Evolutionary conservation across 2,888 invertebrate species (phyloP).

Genomic region (Nemapogon koenigi): DNA sequence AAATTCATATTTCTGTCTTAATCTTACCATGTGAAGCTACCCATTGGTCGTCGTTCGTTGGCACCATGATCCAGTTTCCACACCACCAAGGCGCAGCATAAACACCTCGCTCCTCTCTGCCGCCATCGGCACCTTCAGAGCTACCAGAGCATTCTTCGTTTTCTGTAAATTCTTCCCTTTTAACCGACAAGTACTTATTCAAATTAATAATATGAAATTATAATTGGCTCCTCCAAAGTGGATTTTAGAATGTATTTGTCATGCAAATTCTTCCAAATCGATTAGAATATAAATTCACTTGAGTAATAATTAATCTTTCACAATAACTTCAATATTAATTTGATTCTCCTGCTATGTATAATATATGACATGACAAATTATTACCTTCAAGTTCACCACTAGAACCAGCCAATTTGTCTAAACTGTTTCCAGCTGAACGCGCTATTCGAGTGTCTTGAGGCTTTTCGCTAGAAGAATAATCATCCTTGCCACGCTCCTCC

Average conservation of each 20-base stretch:
- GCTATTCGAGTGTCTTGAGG: constrained; percentile 60
- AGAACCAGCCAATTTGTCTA: constrained; percentile 72
- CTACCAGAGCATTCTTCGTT: constrained; percentile 65
- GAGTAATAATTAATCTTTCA: no score
- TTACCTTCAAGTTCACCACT: constrained; percentile 67
- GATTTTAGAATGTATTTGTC: no score
- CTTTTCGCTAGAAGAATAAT: constrained; percentile 61
- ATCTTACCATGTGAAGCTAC: constrained; percentile 46
- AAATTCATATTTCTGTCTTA: no score
- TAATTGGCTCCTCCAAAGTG: no score
- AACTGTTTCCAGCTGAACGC: constrained; percentile 76
- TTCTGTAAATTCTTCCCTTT: no score
- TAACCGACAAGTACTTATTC: no score
- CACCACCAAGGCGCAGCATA: constrained; percentile 82
- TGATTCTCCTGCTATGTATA: no score
- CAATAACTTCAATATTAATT: no score
- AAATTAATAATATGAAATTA: no score
- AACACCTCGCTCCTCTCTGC: constrained; percentile 72
- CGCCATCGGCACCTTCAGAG: constrained; percentile 46
- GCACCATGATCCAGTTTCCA: constrained; percentile 74
- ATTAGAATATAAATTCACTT: no score
- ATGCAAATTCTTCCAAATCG: no score
- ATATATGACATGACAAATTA: constrained; percentile 8
- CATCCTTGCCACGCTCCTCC: constrained; percentile 76
- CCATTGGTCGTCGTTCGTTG: constrained; percentile 52